Base-by-base conservation (phyloP, 2,113 vertebrate species). In the Boulengeromyrus knoepffleri region DNA sequence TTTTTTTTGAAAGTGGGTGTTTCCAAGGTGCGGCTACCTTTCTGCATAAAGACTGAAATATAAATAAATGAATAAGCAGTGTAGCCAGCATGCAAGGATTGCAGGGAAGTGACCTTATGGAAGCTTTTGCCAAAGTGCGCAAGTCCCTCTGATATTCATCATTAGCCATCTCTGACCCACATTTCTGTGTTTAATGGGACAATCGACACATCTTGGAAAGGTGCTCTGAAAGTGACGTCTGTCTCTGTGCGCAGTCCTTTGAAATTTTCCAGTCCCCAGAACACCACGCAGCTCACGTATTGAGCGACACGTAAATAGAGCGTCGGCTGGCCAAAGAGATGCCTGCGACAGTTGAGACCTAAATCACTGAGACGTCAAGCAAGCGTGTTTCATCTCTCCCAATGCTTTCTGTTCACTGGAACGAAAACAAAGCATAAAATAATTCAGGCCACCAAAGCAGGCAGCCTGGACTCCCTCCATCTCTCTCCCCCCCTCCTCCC, bases 401-500 rank as follows among this genome's bases (percentile, higher is more conserved):
- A 0, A n/a, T 21, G 31, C 39, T 27, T 42, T 85, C 36, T 39
- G 47, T n/a, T 58, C 31, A 6, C 77, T 85, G 52, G 89, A 89
- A 85, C 83, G 52, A 89, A 89, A 89, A 56, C 77, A 89, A 58
- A 89, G 27, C 45, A 24, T 84, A 58, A 46, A 89, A 85, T 85
- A 58, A 89, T 89, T 89, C 77, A 89, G 52, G 47, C 89, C 50
- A 52, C 49, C 50, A 80, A 56, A 89, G 53, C 50, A 42, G 31
- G 36, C 53, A 85, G 53, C 53, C 52, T 85, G 8, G 77, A 89
- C 52, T 52, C 24, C 24, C 53, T 42, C 36, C 53, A 21, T 39
- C 42, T 53, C 87, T 88, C 87, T 13, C 31, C 47, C 31, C 47
- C 49, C 27, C 42, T 19, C 45, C 47, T 77, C 27, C 62, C 24